Evolutionary conservation across 2,888 invertebrate species (phyloP).

Genomic region (Apomyelois bistriatella): DNA sequence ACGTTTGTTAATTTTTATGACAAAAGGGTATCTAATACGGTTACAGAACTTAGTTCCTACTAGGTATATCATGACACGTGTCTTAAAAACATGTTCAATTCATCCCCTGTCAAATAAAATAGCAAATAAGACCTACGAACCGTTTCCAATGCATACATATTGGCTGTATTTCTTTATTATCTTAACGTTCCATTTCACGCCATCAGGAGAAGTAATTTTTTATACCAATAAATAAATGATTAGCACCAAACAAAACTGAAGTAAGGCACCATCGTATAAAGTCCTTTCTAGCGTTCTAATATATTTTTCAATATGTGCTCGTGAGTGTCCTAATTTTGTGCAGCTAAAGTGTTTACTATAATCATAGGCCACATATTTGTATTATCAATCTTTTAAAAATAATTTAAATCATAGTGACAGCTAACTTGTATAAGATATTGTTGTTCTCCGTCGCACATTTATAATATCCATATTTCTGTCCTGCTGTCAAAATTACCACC

Average conservation of each 20-base stretch:
- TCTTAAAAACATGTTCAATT: too few relatives aligned
- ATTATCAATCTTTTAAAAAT: background rate
- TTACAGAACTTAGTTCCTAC: too few relatives aligned
- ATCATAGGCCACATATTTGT: conserved; percentile 1
- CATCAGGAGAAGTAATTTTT: background rate
- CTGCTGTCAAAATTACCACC: too few relatives aligned
- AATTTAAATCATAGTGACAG: too few relatives aligned
- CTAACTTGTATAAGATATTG: too few relatives aligned
- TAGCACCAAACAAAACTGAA: conserved; percentile 17
- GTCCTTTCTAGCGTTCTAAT: conserved; percentile 1
- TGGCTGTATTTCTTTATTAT: conserved; percentile 36
- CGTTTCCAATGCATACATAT: conserved; percentile 60
- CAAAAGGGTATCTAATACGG: too few relatives aligned
- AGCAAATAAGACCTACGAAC: conserved; percentile 21
- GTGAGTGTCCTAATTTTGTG: background rate
- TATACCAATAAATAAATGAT: background rate
- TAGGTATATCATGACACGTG: too few relatives aligned
- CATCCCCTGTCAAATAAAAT: conserved; percentile 8
- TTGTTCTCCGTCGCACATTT: too few relatives aligned
- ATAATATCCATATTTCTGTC: too few relatives aligned
- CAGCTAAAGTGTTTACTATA: background rate
- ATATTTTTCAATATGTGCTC: background rate
- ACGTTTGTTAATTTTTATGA: too few relatives aligned
- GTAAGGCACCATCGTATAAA: conserved; percentile 15
- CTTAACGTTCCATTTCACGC: conserved; percentile 4